phyloP scores from a whole-genome alignment of 2,797 vertebrate species.

The Gambusia yucatana region DNA sequence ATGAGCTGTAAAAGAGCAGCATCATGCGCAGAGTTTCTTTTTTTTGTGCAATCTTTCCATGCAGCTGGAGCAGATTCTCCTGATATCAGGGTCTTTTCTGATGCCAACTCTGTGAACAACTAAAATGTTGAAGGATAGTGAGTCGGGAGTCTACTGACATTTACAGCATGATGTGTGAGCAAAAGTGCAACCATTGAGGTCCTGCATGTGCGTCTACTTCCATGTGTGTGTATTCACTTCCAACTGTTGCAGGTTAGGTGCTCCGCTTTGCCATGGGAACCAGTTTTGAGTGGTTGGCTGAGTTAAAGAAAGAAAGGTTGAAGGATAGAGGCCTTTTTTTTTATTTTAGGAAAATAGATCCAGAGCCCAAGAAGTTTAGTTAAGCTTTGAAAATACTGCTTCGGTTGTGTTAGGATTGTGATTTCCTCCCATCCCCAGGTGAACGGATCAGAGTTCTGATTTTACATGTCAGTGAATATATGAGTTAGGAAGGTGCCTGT shows the following conservation, averaged over 20 bases:
- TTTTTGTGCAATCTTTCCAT: not conserved
- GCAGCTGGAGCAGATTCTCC: slow-evolving; percentile 2
- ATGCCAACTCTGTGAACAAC: slow-evolving; percentile 14
- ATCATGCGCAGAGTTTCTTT: not conserved
- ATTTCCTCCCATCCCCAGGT: slow-evolving; percentile 47
- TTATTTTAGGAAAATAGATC: slow-evolving; percentile 45
- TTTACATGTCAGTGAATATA: slow-evolving; percentile 62
- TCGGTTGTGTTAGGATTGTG: slow-evolving; percentile 43
- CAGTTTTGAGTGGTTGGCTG: slow-evolving; percentile 64
- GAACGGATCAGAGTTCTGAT: slow-evolving; percentile 54
- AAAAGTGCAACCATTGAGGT: slow-evolving; percentile 26
- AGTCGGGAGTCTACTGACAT: slow-evolving; percentile 41
- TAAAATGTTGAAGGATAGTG: slow-evolving; percentile 23
- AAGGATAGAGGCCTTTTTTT: slow-evolving; percentile 34
- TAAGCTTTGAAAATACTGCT: slow-evolving; percentile 40
- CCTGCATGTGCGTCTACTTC: slow-evolving; percentile 39
- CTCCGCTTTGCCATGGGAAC: slow-evolving; percentile 73
- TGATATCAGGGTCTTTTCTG: slow-evolving; percentile 15
- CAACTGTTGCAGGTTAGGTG: slow-evolving; percentile 63
- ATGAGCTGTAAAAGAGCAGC: slow-evolving; percentile 7
- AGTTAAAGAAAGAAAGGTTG: slow-evolving; percentile 56
- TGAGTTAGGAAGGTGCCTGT: slow-evolving; percentile 40
- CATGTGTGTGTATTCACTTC: slow-evolving; percentile 53
- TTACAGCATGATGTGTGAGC: slow-evolving; percentile 44
- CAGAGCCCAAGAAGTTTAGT: slow-evolving; percentile 19